These are phyloP conservation scores for Clamator glandarius DNA, from an alignment of 2,797 vertebrate genomes.

Conservation along the genomic window DNA sequence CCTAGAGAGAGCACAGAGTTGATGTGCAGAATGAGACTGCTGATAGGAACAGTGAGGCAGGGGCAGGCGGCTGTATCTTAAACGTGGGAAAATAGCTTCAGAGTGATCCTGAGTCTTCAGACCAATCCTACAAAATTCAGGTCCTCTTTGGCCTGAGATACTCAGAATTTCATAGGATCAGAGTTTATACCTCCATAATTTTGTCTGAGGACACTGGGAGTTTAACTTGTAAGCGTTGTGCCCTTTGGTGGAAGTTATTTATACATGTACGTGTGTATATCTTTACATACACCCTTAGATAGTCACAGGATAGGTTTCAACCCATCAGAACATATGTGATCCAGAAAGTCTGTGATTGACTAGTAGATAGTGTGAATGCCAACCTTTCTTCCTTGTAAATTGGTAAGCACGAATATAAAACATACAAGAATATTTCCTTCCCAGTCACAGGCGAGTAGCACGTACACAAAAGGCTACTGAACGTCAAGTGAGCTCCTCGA, in stretches of 20 bases:
- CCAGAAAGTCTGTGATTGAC: constrained; percentile 17
- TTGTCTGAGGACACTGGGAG: not conserved
- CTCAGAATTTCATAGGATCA: not conserved
- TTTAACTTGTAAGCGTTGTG: not conserved
- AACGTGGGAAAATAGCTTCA: not conserved
- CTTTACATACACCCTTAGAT: constrained; percentile 2
- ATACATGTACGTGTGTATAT: not conserved
- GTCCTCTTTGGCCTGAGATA: not conserved
- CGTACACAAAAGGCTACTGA: constrained; percentile 41
- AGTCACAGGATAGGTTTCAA: not conserved
- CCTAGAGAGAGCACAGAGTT: not conserved
- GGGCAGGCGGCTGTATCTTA: not conserved
- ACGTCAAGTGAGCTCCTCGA: not conserved
- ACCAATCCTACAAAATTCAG: not conserved
- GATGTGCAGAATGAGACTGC: not conserved
- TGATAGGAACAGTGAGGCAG: not conserved
- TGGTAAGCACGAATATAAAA: constrained; percentile 32
- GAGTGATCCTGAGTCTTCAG: not conserved
- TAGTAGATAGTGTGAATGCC: not conserved
- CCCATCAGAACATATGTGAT: not conserved
- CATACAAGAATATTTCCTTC: not conserved
- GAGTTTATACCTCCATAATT: not conserved
- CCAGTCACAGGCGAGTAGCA: not conserved
- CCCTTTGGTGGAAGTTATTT: constrained; percentile 13
- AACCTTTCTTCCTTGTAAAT: constrained; percentile 7